Evolutionary conservation across 2,888 invertebrate genomes (phyloP), one percentile per base, ranked within the genome.

Genomic region (Leptothorax acervorum): DNA sequence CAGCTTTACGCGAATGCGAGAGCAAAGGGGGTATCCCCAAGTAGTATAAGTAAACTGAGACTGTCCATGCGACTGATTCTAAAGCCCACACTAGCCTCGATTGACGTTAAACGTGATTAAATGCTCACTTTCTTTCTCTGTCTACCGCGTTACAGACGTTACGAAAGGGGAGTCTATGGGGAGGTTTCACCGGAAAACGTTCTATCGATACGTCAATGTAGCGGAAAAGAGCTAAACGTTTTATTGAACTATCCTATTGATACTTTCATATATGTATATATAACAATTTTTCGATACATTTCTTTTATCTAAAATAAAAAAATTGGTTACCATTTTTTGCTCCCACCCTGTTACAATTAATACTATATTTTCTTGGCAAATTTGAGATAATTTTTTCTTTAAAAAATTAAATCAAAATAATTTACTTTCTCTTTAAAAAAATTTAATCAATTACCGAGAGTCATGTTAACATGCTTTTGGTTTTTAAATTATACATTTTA

Each of bases 21-120:
- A 51, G 57, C 57, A 35, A 79, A 71, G 23, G 39, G 35, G 23
- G 39, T 23, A 23, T 23, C 23, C 23, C 48, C 31, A 79, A 79
- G 60, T 70, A 60, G 71, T 70, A 23, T n/a, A 18, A 70, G 60
- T 71, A 60, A 71, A 71, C 39, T 48, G 18, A 60, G 31, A 23
- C 48, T 79, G 12, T 42, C 8, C 31, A 45, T 57, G n/a, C 42
- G 42, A 42, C 12, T 35, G 48, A 60, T 39, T 35, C 28, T 18
- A 60, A 63, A 57, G 35, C 23, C 6, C 45, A 53, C 42, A 15
- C 18, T 48, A 70, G 60, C 39, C 45, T 45, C 42, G 55, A 66
- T 68, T 68, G 31, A 68, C 18, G n/a, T 3, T 45, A 55, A 66
- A 57, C 28, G 15, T 45, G 55, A 68, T 57, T 31, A 57, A 51